phyloP scores from a whole-genome alignment of 2,888 invertebrate genomes.

The Selenia dentaria region DNA sequence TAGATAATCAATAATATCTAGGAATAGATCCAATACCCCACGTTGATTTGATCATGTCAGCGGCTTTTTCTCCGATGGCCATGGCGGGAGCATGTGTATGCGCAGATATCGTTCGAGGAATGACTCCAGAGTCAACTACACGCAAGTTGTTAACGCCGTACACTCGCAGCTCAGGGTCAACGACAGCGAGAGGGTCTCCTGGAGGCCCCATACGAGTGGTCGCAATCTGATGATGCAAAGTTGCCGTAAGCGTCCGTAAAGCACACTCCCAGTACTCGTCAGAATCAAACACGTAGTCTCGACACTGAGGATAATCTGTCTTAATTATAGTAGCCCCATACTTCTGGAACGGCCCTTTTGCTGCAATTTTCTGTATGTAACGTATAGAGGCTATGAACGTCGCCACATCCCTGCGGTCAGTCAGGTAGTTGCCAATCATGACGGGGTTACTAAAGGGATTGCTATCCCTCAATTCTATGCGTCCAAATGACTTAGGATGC shows the following conservation, averaged over 20 bases:
- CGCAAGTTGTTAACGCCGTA: slow-evolving; percentile 85
- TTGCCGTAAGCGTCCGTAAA: slow-evolving; percentile 83
- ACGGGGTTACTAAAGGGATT: slow-evolving; percentile 91
- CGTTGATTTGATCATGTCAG: slow-evolving; percentile 85
- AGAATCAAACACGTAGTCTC: slow-evolving; percentile 70
- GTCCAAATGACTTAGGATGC: slow-evolving; percentile 90
- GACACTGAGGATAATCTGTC: slow-evolving; percentile 81
- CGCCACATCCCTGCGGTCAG: slow-evolving; percentile 84
- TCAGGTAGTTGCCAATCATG: slow-evolving; percentile 93
- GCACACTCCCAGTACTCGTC: slow-evolving; percentile 90
- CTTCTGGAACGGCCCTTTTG: slow-evolving; percentile 85
- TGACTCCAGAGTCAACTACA: slow-evolving; percentile 88
- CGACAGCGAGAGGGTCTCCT: slow-evolving; percentile 86
- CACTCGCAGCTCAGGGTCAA: slow-evolving; percentile 86
- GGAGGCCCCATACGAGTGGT: slow-evolving; percentile 90
- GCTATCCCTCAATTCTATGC: slow-evolving; percentile 87
- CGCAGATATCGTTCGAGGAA: slow-evolving; percentile 86
- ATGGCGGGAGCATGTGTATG: slow-evolving; percentile 88
- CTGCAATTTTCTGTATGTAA: slow-evolving; percentile 82
- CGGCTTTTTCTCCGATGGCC: slow-evolving; percentile 89
- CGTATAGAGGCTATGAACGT: slow-evolving; percentile 86
- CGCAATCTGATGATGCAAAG: slow-evolving; percentile 87
- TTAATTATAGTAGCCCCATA: slow-evolving; percentile 82
- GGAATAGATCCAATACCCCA: slow-evolving; percentile 61
- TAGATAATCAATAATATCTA: no score